Evolutionary conservation across 2,113 vertebrate species (phyloP).

Genomic region (Arenaria interpres): DNA sequence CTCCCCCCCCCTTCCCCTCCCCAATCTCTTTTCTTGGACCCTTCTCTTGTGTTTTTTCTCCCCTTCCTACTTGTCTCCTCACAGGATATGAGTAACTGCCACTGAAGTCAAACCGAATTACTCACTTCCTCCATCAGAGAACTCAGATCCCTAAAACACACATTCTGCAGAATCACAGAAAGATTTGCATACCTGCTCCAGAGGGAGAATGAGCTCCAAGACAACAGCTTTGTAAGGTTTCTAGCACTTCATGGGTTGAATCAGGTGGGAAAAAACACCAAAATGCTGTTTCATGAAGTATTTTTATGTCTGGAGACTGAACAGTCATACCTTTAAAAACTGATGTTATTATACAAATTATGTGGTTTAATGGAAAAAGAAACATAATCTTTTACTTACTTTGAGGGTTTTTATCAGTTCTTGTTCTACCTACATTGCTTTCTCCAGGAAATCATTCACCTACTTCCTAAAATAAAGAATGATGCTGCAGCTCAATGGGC

Average conservation of each 20-base stretch:
- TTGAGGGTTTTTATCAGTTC: background rate
- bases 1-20: background rate
- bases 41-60: background rate
- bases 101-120: conserved; percentile 21
- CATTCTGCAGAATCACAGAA: background rate
- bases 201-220: background rate
- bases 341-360: background rate
- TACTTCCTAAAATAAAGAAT: background rate
- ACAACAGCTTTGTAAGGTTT: background rate
- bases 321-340: background rate
- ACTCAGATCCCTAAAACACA: background rate
- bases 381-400: background rate
- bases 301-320: background rate
- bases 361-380: background rate
- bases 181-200: background rate
- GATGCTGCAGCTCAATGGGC: background rate
- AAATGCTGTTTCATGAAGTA: background rate
- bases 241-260: background rate
- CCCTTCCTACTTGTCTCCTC: conserved; percentile 9
- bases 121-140: conserved; percentile 49
- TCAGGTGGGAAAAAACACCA: background rate
- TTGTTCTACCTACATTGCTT: background rate
- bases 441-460: background rate
- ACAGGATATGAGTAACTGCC: conserved; percentile 61
- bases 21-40: background rate